Conservation (phyloP, 2,797 vertebrate genomes). For the Coendou prehensilis region DNA sequence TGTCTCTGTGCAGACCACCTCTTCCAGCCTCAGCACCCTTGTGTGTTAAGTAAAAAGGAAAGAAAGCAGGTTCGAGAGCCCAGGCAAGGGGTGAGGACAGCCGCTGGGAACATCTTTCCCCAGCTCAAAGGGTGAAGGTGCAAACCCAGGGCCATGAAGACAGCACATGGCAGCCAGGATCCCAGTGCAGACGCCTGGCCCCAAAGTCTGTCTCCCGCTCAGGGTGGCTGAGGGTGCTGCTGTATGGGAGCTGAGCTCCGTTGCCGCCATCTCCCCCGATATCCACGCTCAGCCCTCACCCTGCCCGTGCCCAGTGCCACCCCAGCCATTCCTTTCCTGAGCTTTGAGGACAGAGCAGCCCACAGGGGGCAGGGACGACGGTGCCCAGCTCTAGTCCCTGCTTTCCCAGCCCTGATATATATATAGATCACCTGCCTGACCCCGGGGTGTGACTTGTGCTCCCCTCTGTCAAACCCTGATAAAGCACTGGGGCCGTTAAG, state of each 20-base stretch:
- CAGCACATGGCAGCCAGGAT: neutral
- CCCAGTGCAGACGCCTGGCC: neutral
- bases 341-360: neutral
- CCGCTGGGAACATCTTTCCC: neutral
- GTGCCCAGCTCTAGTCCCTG: neutral
- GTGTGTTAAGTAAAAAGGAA: neutral
- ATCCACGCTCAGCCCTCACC: neutral
- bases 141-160: neutral
- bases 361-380: neutral
- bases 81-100: neutral
- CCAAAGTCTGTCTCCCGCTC: neutral
- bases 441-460: constrained; percentile 71
- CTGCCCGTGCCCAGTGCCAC: neutral
- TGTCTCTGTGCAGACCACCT: neutral
- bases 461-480: constrained; percentile 70
- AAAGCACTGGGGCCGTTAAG: constrained; percentile 81
- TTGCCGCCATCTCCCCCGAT: neutral
- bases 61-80: neutral
- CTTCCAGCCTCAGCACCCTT: neutral
- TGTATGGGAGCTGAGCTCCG: accelerated
- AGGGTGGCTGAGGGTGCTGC: neutral
- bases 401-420: neutral
- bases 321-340: neutral
- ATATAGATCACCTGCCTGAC: constrained; percentile 73
- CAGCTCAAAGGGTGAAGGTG: neutral